Evolutionary conservation across 30 jellyfish, hydroid and myxozoan genomes (phyloP).

Genomic region (Haliclystus octoradiatus): DNA sequence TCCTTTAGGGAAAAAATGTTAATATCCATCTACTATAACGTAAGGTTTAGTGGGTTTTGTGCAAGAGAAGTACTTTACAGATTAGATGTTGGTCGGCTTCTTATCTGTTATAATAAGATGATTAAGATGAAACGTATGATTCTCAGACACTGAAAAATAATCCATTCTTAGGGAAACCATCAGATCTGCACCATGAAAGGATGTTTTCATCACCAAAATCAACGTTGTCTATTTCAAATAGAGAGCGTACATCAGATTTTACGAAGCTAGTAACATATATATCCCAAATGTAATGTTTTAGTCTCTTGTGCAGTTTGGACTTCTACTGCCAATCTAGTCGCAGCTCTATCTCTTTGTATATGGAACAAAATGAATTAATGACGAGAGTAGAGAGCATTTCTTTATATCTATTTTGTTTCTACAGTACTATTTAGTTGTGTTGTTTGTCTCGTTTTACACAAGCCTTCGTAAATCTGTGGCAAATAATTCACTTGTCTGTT

Average conservation of each 20-base stretch:
- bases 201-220: constrained; percentile 3
- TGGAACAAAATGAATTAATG: constrained; percentile 3
- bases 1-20: too few species aligned
- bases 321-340: constrained; percentile 12
- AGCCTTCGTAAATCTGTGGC: neutral
- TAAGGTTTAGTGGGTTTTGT: neutral
- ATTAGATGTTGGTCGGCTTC: neutral
- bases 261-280: constrained; percentile 5
- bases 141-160: neutral
- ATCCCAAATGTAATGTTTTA: constrained; percentile 1
- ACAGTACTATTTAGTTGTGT: neutral
- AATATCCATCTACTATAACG: too few species aligned
- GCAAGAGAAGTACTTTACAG: neutral
- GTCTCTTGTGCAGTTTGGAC: neutral
- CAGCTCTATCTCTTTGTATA: constrained; percentile 18
- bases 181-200: constrained; percentile 20
- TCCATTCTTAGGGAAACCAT: constrained; percentile 6
- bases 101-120: neutral
- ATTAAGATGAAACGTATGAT: neutral
- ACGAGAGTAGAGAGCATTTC: neutral
- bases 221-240: constrained; percentile 10
- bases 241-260: constrained; percentile 3
- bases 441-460: neutral
- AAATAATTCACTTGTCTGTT: neutral
- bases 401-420: constrained; percentile 10